Base-by-base conservation (phyloP, 2,797 vertebrate genomes). In the Siniperca obscura region DNA sequence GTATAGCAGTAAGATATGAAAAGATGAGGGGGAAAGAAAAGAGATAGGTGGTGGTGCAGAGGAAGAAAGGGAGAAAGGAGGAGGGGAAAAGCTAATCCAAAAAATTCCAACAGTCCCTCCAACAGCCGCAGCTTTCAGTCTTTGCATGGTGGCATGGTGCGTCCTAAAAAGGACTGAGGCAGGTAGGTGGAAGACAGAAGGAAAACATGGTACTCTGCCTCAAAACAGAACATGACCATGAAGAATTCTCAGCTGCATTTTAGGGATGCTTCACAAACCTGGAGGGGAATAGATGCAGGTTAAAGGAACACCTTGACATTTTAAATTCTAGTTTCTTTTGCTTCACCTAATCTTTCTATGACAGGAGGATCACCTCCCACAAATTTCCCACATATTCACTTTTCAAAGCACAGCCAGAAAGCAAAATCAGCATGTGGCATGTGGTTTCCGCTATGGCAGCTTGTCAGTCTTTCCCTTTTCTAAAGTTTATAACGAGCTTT, bases 311-410 rank as follows among this genome's bases (percentile, higher is more conserved):
- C 75, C 66, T 81, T 80, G 62, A 74, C 64, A 82, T 86, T 84
- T 86, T 42, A 56, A 69, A 78, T 73, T 70, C 2, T 0, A 25
- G 22, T 74, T 83, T 73, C 13, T 65, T 81, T 87, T 66, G 19
- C 80, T 78, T 80, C 25, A 4, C 68, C 44, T 90, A 82, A 92
- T 92, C 91, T 85, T 57, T 60, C 72, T 5, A 40, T 67, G 73
- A 85, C 89, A 89, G 86, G 76, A 78, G 72, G 70, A 76, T 78
- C 46, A 6, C 78, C 75, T 82, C 71, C 76, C 61, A 70, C 80
- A 79, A 82, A 80, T 78, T 74, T 71, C 64, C 27, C 27, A 30
- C 27, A 74, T 50, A 69, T 67, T 76, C 59, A 30, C 60, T 74
- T 77, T 80, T 81, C 66, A 86, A 83, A 87, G 56, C 73, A 1